Evolutionary conservation across 64 coral and sea anemone species (phyloP).

Genomic region (Pocillopora verrucosa): DNA sequence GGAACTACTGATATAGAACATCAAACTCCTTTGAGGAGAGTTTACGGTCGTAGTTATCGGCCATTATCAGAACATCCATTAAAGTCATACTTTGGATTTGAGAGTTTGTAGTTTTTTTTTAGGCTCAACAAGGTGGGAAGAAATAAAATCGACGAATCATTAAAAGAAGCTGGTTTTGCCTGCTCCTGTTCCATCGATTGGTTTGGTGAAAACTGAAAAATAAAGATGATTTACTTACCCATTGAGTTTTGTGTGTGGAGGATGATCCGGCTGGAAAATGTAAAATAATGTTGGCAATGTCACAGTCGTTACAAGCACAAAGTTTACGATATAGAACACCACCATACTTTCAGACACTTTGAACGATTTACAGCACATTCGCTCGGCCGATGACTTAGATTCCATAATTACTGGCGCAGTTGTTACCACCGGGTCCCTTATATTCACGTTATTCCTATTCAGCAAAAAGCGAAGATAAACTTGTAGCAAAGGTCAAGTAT

Average conservation of each 20-base stretch:
- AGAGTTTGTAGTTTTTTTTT: too few species aligned
- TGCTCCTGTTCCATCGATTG: too few species aligned
- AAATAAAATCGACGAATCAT: too few species aligned
- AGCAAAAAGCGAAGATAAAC: not conserved
- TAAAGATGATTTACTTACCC: slow-evolving; percentile 6
- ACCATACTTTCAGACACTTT: slow-evolving; percentile 5
- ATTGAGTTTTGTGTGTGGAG: not conserved
- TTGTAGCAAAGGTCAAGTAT: slow-evolving; percentile 22
- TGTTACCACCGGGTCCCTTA: too few species aligned
- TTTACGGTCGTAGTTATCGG: too few species aligned
- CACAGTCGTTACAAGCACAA: slow-evolving; percentile 4
- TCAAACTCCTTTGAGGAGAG: too few species aligned
- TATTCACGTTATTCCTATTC: not conserved
- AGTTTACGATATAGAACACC: not conserved
- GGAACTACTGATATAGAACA: too few species aligned
- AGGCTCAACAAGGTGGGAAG: too few species aligned
- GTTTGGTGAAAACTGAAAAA: not conserved
- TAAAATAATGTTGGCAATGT: slow-evolving; percentile 23
- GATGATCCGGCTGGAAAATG: slow-evolving; percentile 19
- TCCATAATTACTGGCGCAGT: not conserved
- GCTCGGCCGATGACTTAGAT: not conserved
- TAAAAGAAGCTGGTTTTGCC: too few species aligned
- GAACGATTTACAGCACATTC: not conserved
- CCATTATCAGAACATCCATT: too few species aligned
- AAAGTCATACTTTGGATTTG: too few species aligned